Evolutionary conservation across 2,113 vertebrate genomes (phyloP), one percentile per base, ranked within the genome.

Genomic region (Aphyosemion australe): DNA sequence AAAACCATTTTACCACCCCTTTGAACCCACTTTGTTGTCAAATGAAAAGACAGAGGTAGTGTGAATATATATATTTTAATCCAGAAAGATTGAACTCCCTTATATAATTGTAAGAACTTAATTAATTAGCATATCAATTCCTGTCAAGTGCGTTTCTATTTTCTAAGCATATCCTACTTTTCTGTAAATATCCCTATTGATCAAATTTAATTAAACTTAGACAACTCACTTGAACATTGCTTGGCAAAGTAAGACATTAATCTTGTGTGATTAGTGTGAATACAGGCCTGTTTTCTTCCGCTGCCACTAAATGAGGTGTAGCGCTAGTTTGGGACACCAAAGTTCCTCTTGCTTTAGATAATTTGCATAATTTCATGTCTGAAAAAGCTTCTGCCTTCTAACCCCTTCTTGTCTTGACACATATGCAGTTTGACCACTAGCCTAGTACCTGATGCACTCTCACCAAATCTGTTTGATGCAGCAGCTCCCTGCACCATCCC

Each of bases 331-430:
- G 15, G 31, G 47, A 60, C 54, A 41, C 19, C 42, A 47, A 68
- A 34, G 72, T 55, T 42, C 7, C 49, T 50, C 42, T 69, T 61
- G 37, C 64, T 75, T 84, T 74, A 76, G 65, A 49, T 75, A 46
- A 74, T 69, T 77, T 62, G 7, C 34, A 37, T 37, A 65, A 26
- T 21, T 61, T 65, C 16, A 54, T 43, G 46, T 45, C 57, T 65
- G 20, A 42, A 45, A 20, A 42, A 62, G 56, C 54, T 31, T 7
- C 69, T 19, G 31, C 49, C 47, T 20, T 39, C 34, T 41, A 63
- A 1, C 39, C 26, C 8, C 9, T 39, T 70, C 19, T 16, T 54
- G 49, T 64, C 64, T 13, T 34, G 50, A 21, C 8, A 60, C n/a
- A 2, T 53, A 31, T 47, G 12, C 21, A 67, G 5, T 31, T 2